phyloP scores from a whole-genome alignment of 2,113 vertebrate species.

The Anguilla rostrata region DNA sequence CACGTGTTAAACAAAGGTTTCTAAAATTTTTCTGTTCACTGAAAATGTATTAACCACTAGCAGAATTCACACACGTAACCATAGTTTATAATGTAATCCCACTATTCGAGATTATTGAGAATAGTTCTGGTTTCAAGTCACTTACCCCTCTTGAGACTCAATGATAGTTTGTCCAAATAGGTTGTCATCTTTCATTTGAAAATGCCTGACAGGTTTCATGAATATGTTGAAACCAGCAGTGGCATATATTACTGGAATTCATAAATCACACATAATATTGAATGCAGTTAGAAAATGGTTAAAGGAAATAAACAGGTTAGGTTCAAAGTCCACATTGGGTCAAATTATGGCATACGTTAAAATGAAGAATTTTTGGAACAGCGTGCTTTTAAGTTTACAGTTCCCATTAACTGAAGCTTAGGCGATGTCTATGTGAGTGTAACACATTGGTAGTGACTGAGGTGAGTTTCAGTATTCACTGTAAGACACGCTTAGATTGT shows the following conservation, averaged over 20 bases:
- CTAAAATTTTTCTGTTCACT: not conserved
- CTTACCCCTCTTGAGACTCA: conserved; percentile 46
- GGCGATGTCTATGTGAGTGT: too few species aligned
- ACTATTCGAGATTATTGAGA: not conserved
- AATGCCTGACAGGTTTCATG: conserved; percentile 22
- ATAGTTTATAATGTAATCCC: not conserved
- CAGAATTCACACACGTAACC: not conserved
- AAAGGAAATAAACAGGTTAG: not conserved
- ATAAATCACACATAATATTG: not conserved
- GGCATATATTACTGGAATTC: conserved; percentile 37
- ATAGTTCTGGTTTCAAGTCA: not conserved
- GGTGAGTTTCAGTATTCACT: too few species aligned
- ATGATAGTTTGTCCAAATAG: conserved; percentile 50
- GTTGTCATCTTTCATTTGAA: conserved; percentile 26
- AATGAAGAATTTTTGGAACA: not conserved
- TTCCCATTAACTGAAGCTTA: too few species aligned
- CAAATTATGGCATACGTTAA: not conserved
- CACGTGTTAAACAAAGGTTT: not conserved
- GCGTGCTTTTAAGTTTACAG: too few species aligned
- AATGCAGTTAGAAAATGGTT: not conserved
- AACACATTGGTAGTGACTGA: too few species aligned
- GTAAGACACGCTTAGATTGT: too few species aligned
- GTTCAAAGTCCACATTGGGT: not conserved
- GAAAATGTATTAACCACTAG: too few species aligned
- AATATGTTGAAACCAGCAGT: conserved; percentile 46